Evolutionary conservation across 2,888 invertebrate species (phyloP), one percentile per base, ranked within the genome.

Genomic region (Meiosimyza platycephala): DNA sequence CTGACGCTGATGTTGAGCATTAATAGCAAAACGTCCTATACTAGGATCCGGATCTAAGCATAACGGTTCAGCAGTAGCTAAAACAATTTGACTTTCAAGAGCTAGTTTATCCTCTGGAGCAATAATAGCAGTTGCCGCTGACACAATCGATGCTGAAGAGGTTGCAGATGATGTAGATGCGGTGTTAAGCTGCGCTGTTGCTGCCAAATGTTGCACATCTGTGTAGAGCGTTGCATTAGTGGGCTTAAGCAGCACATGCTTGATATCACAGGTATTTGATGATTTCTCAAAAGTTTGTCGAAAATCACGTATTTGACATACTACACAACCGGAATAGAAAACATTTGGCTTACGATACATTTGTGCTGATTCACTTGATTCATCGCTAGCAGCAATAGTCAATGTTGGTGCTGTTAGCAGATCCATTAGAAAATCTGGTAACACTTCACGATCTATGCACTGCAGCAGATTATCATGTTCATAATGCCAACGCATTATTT

Each of bases 251-350:
- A 97, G 89, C 79, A 96, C 95, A 90, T 95, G 94, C 88, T 94
- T 93, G 80, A 93, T 92, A 89, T 94, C 94, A 89, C 93, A 94
- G 85, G 91, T 86, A 86, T 87, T 89, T 87, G 91, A 92, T 87
- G 90, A 91, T 85, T 90, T 89, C 80, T 93, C 93, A 89, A 93
- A 93, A 79, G 92, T 92, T 88, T 93, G 94, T 84, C 96, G 90
- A 86, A 94, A 95, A 88, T 97, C 96, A 82, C 96, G 91, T 81
- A 97, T 91, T 90, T 97, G 95, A 80, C 94, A 95, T 85, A 97
- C 94, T 77, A 97, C 93, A 89, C 96, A 96, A 76, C 97, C 97
- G 80, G 93, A 94, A 87, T 97, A 96, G 88, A 96, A 95, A 75
- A 97, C 90, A 87, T 94, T 93, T 68, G 94, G 93, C 72, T 84